A percentile compares a stretch with the other conserved stretches of the same genome.
Conservation (phyloP, 1,140 invertebrate genomes). For the Lasaia peninsularis region DNA sequence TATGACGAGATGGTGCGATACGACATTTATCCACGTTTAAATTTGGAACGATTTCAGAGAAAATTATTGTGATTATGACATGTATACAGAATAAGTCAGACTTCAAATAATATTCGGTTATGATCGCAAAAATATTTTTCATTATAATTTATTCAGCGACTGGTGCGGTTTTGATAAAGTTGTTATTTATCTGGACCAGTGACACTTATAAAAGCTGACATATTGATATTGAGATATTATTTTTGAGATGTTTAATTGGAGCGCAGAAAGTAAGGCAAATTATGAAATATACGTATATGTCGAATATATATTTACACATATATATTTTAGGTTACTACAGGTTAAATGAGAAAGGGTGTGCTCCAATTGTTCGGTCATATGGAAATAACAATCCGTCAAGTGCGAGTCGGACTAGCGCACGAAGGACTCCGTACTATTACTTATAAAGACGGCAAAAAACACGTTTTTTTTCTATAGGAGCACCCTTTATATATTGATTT, state of each 20-base stretch:
- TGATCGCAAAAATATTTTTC: constrained; percentile 5
- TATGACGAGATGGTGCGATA: constrained; percentile 62
- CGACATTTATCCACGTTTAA: constrained; percentile 66
- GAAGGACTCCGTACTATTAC: too few species aligned
- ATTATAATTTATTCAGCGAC: not conserved
- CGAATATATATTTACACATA: not conserved
- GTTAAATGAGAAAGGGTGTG: too few species aligned
- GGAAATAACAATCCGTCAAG: too few species aligned
- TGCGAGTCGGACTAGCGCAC: too few species aligned
- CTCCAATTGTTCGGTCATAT: too few species aligned
- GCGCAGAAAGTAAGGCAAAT: not conserved
- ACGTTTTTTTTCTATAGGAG: too few species aligned
- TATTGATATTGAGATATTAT: not conserved
- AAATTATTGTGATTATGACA: constrained; percentile 60
- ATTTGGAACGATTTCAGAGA: constrained; percentile 64
- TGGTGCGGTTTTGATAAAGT: not conserved
- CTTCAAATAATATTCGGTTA: constrained; percentile 9
- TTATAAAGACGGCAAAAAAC: too few species aligned
- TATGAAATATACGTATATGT: not conserved
- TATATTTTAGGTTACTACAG: too few species aligned
- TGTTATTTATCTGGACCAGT: constrained; percentile 1
- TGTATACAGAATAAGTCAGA: constrained; percentile 40
- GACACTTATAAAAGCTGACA: not conserved
- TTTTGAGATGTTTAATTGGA: not conserved
- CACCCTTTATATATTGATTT: too few species aligned